These are phyloP conservation scores for Drosophila rhopaloa DNA, from an alignment of 1,140 invertebrate genomes.

Conservation along the genomic window DNA sequence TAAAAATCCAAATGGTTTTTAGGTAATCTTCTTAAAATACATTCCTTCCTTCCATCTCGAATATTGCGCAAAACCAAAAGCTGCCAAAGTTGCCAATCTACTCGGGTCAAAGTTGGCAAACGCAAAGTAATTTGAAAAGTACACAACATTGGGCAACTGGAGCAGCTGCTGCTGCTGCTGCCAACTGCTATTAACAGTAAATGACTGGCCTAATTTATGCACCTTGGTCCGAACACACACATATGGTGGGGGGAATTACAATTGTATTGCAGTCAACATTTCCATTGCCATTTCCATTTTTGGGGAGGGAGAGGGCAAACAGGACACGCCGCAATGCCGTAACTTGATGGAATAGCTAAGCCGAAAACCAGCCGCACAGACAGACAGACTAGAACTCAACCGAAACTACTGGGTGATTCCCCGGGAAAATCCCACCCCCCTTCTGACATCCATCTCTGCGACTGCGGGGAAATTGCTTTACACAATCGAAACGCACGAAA, in stretches of 20 bases:
- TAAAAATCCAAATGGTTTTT: too few relatives aligned
- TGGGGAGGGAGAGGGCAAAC: slow-evolving; percentile 6
- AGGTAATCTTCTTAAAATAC: too few relatives aligned
- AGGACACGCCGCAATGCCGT: slow-evolving; percentile 74
- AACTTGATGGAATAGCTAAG: slow-evolving; percentile 76
- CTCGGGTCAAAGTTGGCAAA: slow-evolving; percentile 34
- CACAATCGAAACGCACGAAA: slow-evolving; percentile 82
- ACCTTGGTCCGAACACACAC: slow-evolving; percentile 36
- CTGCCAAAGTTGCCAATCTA: slow-evolving; percentile 17
- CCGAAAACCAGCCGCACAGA: slow-evolving; percentile 11
- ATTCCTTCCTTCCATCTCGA: too few relatives aligned
- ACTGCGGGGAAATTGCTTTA: slow-evolving; percentile 70
- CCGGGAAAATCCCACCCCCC: slow-evolving; percentile 1
- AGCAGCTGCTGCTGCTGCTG: slow-evolving; percentile 35
- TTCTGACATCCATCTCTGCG: slow-evolving; percentile 13
- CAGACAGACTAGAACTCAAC: slow-evolving; percentile 17
- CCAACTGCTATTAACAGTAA: slow-evolving; percentile 72
- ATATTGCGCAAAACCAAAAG: neutral
- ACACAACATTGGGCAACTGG: slow-evolving; percentile 52
- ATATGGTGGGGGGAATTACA: slow-evolving; percentile 31
- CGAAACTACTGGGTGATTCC: slow-evolving; percentile 16
- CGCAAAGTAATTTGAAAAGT: slow-evolving; percentile 65
- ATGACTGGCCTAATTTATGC: slow-evolving; percentile 78
- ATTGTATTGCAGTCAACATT: slow-evolving; percentile 51
- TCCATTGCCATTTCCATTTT: slow-evolving; percentile 49